These are phyloP conservation scores for Solea senegalensis DNA, from an alignment of 2,113 vertebrate genomes.

Conservation along the genomic window DNA sequence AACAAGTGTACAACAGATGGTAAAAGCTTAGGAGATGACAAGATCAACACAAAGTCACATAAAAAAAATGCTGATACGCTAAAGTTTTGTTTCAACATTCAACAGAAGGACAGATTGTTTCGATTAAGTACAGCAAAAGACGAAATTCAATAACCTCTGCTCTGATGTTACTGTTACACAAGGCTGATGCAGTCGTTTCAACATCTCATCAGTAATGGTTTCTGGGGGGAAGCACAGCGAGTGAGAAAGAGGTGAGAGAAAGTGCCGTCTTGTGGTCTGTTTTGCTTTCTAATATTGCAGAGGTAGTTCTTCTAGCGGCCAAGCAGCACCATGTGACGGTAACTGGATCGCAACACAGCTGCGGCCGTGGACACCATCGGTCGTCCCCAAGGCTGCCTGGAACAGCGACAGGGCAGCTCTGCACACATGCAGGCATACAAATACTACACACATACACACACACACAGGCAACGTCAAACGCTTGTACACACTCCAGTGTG, in stretches of 20 bases:
- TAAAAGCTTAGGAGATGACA: no score
- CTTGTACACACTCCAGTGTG: conserved; percentile 37
- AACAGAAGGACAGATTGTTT: no score
- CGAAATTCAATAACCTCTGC: neutral
- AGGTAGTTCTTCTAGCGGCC: conserved; percentile 72
- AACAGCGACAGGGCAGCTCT: conserved; percentile 57
- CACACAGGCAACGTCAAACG: conserved; percentile 21
- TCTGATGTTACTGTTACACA: neutral
- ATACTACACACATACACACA: conserved; percentile 25
- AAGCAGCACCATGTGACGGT: conserved; percentile 76
- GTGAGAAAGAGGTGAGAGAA: conserved; percentile 57
- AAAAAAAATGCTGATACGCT: no score
- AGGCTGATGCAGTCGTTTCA: conserved; percentile 5
- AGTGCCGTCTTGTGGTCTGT: conserved; percentile 61
- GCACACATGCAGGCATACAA: conserved; percentile 26
- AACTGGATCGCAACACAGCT: conserved; percentile 77
- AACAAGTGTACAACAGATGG: no score
- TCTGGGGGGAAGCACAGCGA: conserved; percentile 29
- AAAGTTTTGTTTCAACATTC: no score
- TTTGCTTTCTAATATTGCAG: conserved; percentile 79
- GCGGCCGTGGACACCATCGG: conserved; percentile 63
- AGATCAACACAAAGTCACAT: no score
- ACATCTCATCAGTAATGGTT: conserved; percentile 42
- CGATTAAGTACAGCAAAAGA: neutral
- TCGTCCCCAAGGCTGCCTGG: conserved; percentile 72